Evolutionary conservation across 2,113 vertebrate genomes (phyloP).

Genomic region (Anas platyrhynchos): DNA sequence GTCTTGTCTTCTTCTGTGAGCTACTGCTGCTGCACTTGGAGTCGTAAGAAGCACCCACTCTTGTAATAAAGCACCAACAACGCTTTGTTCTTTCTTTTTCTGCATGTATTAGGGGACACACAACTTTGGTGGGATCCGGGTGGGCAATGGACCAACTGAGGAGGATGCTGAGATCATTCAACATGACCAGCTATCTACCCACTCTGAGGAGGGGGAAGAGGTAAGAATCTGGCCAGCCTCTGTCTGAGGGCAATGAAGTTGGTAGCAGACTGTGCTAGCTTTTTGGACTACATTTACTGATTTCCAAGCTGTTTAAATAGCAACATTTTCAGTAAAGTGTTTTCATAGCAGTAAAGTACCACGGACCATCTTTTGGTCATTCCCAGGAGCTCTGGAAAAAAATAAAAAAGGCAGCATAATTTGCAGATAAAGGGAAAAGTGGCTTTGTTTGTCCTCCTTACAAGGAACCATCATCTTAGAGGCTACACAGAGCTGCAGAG

Average conservation of each 20-base stretch:
- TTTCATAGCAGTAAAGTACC: not conserved
- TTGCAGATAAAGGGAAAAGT: not conserved
- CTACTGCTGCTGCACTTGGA: conserved; percentile 36
- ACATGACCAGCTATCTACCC: conserved; percentile 94
- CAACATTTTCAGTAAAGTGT: not conserved
- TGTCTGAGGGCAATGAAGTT: not conserved
- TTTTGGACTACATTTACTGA: not conserved
- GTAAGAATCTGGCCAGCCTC: conserved; percentile 76
- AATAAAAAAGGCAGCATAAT: not conserved
- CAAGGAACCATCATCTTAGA: not conserved
- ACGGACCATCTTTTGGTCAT: not conserved
- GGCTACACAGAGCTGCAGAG: not conserved
- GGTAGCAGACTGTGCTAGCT: not conserved
- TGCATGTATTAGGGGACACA: conserved; percentile 87
- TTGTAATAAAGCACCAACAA: conserved; percentile 58
- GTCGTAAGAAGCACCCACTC: not conserved
- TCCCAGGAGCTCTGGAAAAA: not conserved
- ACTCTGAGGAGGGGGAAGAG: conserved; percentile 94
- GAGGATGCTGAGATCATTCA: conserved; percentile 98
- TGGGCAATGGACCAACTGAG: conserved; percentile 98
- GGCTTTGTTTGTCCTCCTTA: not conserved
- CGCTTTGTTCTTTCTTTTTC: conserved; percentile 76
- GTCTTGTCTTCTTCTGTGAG: conserved; percentile 20
- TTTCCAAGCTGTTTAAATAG: not conserved
- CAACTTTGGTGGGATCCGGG: conserved; percentile 95